These are phyloP conservation scores for Myodes glareolus DNA, from an alignment of 2,113 vertebrate genomes.

Conservation along the genomic window DNA sequence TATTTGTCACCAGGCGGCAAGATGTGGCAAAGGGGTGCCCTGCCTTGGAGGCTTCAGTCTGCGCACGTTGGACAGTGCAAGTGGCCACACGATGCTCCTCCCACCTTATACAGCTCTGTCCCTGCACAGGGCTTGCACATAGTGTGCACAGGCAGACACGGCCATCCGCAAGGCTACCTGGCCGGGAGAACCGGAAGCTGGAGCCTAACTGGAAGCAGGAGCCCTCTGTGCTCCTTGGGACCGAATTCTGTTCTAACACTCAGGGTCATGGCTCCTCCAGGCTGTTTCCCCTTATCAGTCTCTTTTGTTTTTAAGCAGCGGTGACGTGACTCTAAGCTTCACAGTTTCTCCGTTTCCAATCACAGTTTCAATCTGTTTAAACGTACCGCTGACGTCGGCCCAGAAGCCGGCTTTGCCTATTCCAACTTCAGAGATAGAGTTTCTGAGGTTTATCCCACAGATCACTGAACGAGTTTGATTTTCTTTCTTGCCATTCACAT, in stretches of 20 bases:
- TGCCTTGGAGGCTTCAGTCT: not conserved
- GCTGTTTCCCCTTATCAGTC: not conserved
- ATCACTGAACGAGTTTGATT: conserved; percentile 34
- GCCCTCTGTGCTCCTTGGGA: not conserved
- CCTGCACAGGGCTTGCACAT: accelerated
- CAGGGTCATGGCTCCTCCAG: not conserved
- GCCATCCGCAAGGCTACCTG: not conserved
- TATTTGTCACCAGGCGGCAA: not conserved
- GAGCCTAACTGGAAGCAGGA: not conserved
- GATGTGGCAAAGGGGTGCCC: not conserved
- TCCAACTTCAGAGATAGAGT: conserved; percentile 75
- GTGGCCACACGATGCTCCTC: accelerated
- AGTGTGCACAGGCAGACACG: not conserved
- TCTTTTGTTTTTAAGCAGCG: not conserved
- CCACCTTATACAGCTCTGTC: not conserved
- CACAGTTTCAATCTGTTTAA: conserved; percentile 76
- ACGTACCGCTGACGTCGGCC: conserved; percentile 68
- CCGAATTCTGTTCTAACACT: not conserved
- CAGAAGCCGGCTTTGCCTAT: conserved; percentile 63
- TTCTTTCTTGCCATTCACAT: conserved; percentile 63
- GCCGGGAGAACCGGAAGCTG: not conserved
- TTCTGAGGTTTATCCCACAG: conserved; percentile 55
- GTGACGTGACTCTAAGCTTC: not conserved
- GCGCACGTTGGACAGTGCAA: not conserved
- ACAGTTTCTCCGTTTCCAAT: conserved; percentile 74